Base-by-base conservation (phyloP, 2,113 vertebrate genomes). In the Xenus cinereus region DNA sequence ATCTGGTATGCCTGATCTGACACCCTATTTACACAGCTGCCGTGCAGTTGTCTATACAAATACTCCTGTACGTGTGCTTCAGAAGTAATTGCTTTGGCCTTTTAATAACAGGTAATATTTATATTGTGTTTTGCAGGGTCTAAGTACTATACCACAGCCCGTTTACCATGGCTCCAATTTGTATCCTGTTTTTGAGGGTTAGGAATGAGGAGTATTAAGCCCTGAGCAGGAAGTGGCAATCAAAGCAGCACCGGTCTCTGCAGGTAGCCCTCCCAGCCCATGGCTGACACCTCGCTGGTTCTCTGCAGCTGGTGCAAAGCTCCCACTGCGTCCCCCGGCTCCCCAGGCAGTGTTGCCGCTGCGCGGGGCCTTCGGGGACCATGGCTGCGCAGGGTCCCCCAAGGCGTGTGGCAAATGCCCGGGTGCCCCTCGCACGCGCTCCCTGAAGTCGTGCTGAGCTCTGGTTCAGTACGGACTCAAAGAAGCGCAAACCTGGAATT, bases 351-450 rank as follows among this genome's bases (percentile, higher is more conserved):
- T 9, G 57, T n/a, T 14, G 33, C 57, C 2, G 22, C 33, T 6
- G 27, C 82, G 14, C 9, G 10, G 30, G 6, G 37, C 57, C 27
- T 17, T 27, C 35, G 14, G 48, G 22, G 45, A 8, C 13, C 19
- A 4, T 1, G 2, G 73, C 80, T 82, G 57, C 43, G 17, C 27
- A 26, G 32, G 27, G 33, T 35, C 26, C 33, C 10, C 33, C 1
- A 2, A 0, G 59, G 15, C 45, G 13, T 6, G 54, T 2, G 8
- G 63, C 14, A 53, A 28, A 22, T 6, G 32, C 69, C 27, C 22
- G 39, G 1, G 2, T 16, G 9, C 21, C 35, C 21, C 54, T 48
- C 4, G 1, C 0, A 1, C 43, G 1, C 0, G 1, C 46, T 53
- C 41, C 26, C 56, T 23, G 2, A 41, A 24, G 43, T 20, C 56